Conservation (phyloP, 2,797 vertebrate genomes). For the Centroberyx gerrardi region DNA sequence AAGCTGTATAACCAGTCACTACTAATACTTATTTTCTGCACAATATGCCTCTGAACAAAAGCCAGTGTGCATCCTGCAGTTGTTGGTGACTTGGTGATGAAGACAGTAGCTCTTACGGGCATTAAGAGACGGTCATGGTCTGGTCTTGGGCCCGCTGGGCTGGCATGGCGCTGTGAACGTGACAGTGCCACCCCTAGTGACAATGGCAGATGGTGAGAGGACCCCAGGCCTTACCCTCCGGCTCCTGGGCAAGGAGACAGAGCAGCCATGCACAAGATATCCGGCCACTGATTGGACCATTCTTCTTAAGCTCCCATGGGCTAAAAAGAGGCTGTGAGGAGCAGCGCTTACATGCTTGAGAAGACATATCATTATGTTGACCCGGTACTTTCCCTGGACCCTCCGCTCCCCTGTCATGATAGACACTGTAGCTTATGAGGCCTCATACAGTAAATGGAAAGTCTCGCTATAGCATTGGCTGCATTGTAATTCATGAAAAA, state of each 20-base stretch:
- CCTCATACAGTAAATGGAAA: slow-evolving; percentile 16
- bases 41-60: background rate
- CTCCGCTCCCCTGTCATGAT: slow-evolving; percentile 8
- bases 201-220: slow-evolving; percentile 77
- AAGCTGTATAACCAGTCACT: background rate
- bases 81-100: slow-evolving; percentile 38
- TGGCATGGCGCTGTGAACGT: slow-evolving; percentile 40
- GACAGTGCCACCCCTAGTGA: slow-evolving; percentile 59
- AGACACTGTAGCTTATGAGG: slow-evolving; percentile 23
- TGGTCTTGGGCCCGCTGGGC: slow-evolving; percentile 37
- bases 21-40: background rate
- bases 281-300: slow-evolving; percentile 62
- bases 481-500: slow-evolving; percentile 14
- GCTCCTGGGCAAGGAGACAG: slow-evolving; percentile 57
- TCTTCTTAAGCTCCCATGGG: slow-evolving; percentile 53
- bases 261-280: slow-evolving; percentile 73
- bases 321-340: slow-evolving; percentile 56
- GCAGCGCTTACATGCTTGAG: slow-evolving; percentile 60
- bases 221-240: slow-evolving; percentile 49
- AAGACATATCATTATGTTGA: slow-evolving; percentile 60
- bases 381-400: slow-evolving; percentile 38
- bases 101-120: background rate
- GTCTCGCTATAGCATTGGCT: background rate
- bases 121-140: slow-evolving; percentile 12
- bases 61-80: slow-evolving; percentile 22